Conservation (phyloP, 37 sponge, comb jelly and placozoan species). For the Geodia barretti region DNA sequence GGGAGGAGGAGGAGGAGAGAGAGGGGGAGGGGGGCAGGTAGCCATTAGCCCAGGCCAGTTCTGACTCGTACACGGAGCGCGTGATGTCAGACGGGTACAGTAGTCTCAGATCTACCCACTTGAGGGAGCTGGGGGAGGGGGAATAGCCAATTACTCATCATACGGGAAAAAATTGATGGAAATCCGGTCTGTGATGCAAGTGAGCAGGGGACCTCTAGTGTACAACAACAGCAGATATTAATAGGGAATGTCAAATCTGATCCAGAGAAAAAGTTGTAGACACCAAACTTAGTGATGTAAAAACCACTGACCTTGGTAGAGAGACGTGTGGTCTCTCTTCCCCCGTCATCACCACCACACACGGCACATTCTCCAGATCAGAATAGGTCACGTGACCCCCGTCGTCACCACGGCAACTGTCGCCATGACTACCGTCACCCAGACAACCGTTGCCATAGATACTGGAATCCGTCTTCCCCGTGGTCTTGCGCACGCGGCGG, state of each 20-base stretch:
- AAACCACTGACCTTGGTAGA: conserved; percentile 71
- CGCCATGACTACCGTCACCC: no score
- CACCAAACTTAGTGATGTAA: no score
- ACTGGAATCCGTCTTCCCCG: neutral
- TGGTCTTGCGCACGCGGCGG: conserved; percentile 42
- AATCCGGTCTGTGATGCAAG: no score
- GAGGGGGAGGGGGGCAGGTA: conserved; percentile 10
- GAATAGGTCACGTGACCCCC: conserved; percentile 34
- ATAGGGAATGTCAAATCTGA: no score
- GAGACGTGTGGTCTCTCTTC: conserved; percentile 35
- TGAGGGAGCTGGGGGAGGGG: conserved; percentile 49
- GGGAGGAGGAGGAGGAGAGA: neutral
- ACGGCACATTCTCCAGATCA: conserved; percentile 74
- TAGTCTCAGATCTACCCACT: conserved; percentile 67
- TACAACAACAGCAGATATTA: no score
- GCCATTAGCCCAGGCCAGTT: conserved; percentile 52
- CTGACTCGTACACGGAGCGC: conserved; percentile 53
- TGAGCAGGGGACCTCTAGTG: no score
- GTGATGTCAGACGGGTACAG: conserved; percentile 40
- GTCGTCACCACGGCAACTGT: neutral
- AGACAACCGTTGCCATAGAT: neutral
- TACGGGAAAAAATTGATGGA: no score
- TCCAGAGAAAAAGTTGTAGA: no score
- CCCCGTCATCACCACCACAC: conserved; percentile 69
- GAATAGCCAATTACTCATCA: no score